Percentiles rank a stretch among this genome's conserved stretches.
Evolutionary conservation across 2,888 invertebrate genomes (phyloP).

Genomic region (Rhingia campestris): DNA sequence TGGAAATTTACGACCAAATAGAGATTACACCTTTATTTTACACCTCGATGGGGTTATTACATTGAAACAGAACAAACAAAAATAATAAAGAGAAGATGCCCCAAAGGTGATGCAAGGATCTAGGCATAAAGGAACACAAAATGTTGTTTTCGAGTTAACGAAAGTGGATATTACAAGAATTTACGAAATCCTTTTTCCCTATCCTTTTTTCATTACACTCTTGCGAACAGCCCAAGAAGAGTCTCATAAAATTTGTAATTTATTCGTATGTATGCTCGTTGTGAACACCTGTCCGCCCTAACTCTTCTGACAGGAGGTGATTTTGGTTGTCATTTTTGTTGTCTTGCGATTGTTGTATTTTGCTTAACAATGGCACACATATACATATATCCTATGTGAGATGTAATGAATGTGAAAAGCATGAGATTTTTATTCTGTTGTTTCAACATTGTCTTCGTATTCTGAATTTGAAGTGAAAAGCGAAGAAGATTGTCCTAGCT

Average conservation of each 20-base stretch:
- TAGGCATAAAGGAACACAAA: conserved; percentile 16
- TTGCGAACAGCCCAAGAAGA: background rate
- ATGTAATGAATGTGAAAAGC: conserved; percentile 63
- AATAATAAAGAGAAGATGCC: conserved; percentile 18
- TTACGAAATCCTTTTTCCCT: conserved; percentile 34
- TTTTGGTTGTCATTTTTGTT: conserved; percentile 70
- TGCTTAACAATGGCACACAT: conserved; percentile 39
- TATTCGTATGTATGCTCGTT: conserved; percentile 36
- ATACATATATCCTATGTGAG: conserved; percentile 23
- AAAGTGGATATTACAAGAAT: conserved; percentile 47
- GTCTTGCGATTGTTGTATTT: conserved; percentile 45
- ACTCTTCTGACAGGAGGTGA: conserved; percentile 20
- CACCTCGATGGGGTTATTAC: conserved; percentile 57
- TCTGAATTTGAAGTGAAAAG: conserved; percentile 17
- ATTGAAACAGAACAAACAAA: conserved; percentile 3
- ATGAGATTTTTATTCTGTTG: conserved; percentile 21
- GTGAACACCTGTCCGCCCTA: background rate
- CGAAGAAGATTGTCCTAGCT: conserved; percentile 61
- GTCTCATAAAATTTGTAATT: conserved; percentile 55
- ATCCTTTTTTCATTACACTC: conserved; percentile 24
- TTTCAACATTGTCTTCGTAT: background rate
- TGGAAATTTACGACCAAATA: conserved; percentile 57
- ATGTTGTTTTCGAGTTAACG: conserved; percentile 48
- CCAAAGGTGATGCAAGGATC: conserved; percentile 19
- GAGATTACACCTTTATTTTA: conserved; percentile 70